Evolutionary conservation across 2,888 invertebrate species (phyloP), one percentile per base, ranked within the genome.

Genomic region (Trachelus stipa): DNA sequence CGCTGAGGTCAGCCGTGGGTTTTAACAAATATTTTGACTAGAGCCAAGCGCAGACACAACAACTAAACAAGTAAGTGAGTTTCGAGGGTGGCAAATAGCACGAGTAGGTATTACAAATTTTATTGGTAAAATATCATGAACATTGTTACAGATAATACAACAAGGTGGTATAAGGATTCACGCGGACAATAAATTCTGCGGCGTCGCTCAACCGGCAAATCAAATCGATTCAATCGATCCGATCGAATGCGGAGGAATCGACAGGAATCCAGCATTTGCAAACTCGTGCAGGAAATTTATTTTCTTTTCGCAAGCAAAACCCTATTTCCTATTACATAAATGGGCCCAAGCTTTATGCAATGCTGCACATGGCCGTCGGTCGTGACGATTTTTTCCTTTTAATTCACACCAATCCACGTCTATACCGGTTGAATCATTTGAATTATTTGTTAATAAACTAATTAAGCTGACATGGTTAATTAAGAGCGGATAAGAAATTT

Each of bases 261-360:
- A 15, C 56, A 9, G 40, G 0, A 12, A 35, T 35, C 35, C 37
- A 37, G 23, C 6, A 9, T 23, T 56, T 56, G 56, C 56, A 56
- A 56, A 23, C 23, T n/a, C 12, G 71, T 31, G 33, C 71, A 31
- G 71, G 31, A 33, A 71, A 71, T 33, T 71, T 71, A 71, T 71
- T 71, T 71, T 31, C 12, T 71, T 71, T 31, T 15, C 30, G 71
- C 31, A 33, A 34, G 23, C 15, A 6, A 3, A 74, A 34, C 1
- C 12, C 74, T 12, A 34, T 34, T 74, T 74, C 74, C 74, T 30
- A 74, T 74, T 74, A 35, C 74, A n/a, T 11, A 34, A 74, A 15
- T 23, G 34, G 12, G 74, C 35, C 34, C 6, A 33, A 34, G 37
- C 23, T 33, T 74, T 74, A 34, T 34, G 74, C 74, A 74, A 74